These are phyloP conservation scores for Callospermophilus lateralis DNA, from an alignment of 2,113 vertebrate species.

Conservation along the genomic window DNA sequence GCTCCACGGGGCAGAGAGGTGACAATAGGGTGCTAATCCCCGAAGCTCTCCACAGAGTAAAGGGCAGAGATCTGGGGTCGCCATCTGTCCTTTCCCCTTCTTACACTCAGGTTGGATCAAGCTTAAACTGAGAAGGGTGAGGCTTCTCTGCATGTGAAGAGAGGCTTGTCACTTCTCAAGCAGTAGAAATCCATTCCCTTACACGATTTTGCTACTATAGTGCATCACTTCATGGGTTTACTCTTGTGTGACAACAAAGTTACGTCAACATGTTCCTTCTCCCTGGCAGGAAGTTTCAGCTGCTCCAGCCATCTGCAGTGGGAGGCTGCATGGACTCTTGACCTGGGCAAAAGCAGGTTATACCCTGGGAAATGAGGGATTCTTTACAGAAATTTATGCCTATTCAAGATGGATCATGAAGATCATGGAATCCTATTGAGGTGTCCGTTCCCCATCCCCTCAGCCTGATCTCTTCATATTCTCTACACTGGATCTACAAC, in stretches of 20 bases:
- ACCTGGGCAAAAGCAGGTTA: conserved; percentile 65
- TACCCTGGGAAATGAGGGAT: conserved; percentile 64
- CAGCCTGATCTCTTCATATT: neutral
- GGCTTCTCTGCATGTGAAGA: neutral
- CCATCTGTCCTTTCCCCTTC: neutral
- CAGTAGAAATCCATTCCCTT: neutral
- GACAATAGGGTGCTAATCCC: neutral
- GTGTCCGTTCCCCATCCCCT: neutral
- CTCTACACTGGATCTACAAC: neutral
- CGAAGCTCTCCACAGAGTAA: neutral
- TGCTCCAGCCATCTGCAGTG: conserved; percentile 71
- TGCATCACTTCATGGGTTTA: neutral
- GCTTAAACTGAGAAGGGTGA: neutral
- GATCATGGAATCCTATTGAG: conserved; percentile 50
- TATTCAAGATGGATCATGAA: conserved; percentile 78
- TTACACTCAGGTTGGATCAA: neutral
- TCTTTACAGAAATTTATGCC: conserved; percentile 71
- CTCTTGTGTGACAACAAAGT: neutral
- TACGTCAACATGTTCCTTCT: neutral
- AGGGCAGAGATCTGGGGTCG: neutral
- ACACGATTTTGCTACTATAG: neutral
- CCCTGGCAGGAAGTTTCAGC: conserved; percentile 74
- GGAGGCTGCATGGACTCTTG: conserved; percentile 73
- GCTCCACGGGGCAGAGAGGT: neutral
- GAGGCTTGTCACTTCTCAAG: neutral